Evolutionary conservation across 2,797 vertebrate species (phyloP).

Genomic region (Brotula barbata): DNA sequence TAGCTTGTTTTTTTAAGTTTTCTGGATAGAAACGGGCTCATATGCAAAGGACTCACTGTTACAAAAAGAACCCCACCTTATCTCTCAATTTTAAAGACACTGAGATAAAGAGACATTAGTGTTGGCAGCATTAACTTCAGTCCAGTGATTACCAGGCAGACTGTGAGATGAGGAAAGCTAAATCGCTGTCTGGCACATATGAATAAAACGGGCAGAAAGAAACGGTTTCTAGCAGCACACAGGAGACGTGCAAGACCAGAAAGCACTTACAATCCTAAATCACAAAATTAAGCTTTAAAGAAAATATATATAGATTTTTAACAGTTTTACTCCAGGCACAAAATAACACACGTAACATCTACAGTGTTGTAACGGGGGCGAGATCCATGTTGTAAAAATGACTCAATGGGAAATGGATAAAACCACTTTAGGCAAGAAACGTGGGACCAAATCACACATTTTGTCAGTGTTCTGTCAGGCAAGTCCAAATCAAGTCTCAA

Average conservation of each 20-base stretch:
- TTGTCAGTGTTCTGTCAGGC: background rate
- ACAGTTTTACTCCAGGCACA: constrained; percentile 75
- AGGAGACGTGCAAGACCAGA: constrained; percentile 92
- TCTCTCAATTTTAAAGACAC: constrained; percentile 41
- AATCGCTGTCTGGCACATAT: constrained; percentile 81
- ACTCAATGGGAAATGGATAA: constrained; percentile 10
- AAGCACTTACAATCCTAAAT: constrained; percentile 88
- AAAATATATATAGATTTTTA: constrained; percentile 63
- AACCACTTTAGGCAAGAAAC: constrained; percentile 19
- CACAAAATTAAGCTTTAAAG: constrained; percentile 78
- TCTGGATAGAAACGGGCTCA: constrained; percentile 48
- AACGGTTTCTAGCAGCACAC: constrained; percentile 88
- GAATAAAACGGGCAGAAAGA: constrained; percentile 59
- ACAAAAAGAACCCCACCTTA: constrained; percentile 39
- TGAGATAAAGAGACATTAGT: constrained; percentile 58
- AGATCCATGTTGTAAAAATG: constrained; percentile 26
- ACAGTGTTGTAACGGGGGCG: constrained; percentile 50
- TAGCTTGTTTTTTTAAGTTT: constrained; percentile 31
- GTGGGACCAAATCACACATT: background rate
- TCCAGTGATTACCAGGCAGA: constrained; percentile 68
- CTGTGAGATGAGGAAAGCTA: constrained; percentile 52
- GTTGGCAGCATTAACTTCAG: constrained; percentile 73
- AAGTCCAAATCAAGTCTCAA: background rate
- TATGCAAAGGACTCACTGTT: constrained; percentile 54
- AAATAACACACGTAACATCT: constrained; percentile 63